These are phyloP conservation scores for Anguilla megastoma DNA, from an alignment of 2,797 vertebrate genomes.

Conservation along the genomic window DNA sequence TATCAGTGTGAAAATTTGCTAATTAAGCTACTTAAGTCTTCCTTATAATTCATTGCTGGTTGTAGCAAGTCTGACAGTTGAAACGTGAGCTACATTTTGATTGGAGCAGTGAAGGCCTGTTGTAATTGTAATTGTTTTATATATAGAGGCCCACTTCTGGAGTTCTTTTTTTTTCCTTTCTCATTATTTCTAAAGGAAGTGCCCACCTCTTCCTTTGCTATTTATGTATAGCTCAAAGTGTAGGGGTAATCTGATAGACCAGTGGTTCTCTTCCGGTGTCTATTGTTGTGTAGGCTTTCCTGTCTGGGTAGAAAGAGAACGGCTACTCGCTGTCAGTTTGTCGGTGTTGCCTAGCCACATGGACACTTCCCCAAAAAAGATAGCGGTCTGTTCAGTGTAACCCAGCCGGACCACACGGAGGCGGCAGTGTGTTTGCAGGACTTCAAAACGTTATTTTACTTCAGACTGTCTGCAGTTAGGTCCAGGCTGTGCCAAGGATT, in stretches of 20 bases:
- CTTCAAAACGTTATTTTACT: neutral
- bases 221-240: constrained; percentile 7
- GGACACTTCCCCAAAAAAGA: neutral
- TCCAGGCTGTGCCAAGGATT: neutral
- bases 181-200: constrained; percentile 6
- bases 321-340: neutral
- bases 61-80: neutral
- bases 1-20: neutral
- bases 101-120: neutral
- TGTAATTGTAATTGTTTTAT: neutral
- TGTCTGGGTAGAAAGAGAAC: neutral
- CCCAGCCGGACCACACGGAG: neutral
- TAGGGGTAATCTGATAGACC: neutral
- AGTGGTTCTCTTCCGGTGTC: neutral
- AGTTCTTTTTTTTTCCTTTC: neutral
- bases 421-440: neutral
- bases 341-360: neutral
- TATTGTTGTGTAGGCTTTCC: neutral
- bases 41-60: constrained; percentile 7
- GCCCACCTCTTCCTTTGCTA: constrained; percentile 10
- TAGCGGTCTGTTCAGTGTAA: neutral
- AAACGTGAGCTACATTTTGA: constrained; percentile 4
- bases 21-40: constrained; percentile 20
- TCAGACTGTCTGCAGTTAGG: neutral
- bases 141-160: neutral